Evolutionary conservation across 2,113 vertebrate species (phyloP).

Genomic region (Chunga burmeisteri): DNA sequence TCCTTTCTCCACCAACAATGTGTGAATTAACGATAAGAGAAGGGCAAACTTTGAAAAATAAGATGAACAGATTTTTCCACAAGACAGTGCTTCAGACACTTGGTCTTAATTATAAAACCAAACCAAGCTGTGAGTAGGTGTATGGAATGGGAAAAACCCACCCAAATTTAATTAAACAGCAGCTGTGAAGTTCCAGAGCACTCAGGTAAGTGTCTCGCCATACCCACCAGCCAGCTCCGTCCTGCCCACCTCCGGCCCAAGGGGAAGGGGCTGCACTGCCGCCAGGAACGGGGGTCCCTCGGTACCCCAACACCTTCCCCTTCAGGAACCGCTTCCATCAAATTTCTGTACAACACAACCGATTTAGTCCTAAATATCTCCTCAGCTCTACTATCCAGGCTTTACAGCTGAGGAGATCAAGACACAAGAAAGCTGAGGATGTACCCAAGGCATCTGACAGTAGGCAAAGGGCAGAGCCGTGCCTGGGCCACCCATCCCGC

Average conservation of each 20-base stretch:
- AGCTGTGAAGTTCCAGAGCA: background rate
- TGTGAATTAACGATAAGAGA: slow-evolving; percentile 60
- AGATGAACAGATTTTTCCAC: slow-evolving; percentile 52
- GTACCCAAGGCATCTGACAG: background rate
- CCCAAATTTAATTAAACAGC: background rate
- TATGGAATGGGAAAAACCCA: background rate
- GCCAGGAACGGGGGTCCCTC: accelerated
- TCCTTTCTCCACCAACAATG: slow-evolving; percentile 57
- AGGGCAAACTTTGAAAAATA: slow-evolving; percentile 49
- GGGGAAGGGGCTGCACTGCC: background rate
- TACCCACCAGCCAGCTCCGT: background rate
- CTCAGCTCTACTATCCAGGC: background rate
- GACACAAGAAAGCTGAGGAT: background rate
- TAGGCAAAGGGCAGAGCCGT: background rate
- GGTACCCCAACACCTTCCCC: accelerated
- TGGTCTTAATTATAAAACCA: background rate
- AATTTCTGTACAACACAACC: accelerated
- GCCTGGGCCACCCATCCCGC: background rate
- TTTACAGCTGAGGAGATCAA: accelerated
- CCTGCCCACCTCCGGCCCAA: background rate
- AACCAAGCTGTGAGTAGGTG: background rate
- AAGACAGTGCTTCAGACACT: slow-evolving; percentile 37
- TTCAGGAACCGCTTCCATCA: background rate
- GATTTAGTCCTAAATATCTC: no score
- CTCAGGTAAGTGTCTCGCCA: background rate